phyloP scores from a whole-genome alignment of 2,888 invertebrate genomes.

The Cotesia congregata region DNA sequence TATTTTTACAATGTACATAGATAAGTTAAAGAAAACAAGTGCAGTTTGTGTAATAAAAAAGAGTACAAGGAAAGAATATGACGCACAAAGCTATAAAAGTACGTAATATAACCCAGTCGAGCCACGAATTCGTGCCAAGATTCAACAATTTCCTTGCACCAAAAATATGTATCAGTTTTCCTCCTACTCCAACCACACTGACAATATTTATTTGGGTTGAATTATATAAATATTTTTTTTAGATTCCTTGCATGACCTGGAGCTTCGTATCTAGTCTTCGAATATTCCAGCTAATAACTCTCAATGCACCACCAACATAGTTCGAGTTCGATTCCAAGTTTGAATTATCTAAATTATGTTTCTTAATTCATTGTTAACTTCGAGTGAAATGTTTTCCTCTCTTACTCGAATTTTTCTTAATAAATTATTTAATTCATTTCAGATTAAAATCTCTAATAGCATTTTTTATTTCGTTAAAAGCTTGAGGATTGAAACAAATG shows the following conservation, averaged over 20 bases:
- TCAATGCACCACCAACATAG: too few relatives aligned
- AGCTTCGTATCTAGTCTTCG: background rate
- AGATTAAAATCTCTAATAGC: too few relatives aligned
- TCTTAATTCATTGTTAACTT: too few relatives aligned
- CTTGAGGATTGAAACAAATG: too few relatives aligned
- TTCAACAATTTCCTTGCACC: conserved; percentile 53
- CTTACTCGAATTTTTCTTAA: too few relatives aligned
- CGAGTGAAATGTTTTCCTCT: too few relatives aligned
- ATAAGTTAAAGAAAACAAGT: background rate
- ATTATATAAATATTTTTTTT: conserved; percentile 53
- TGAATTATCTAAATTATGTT: too few relatives aligned
- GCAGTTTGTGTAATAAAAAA: background rate
- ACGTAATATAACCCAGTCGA: conserved; percentile 21
- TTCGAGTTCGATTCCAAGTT: too few relatives aligned
- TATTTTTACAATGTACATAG: background rate
- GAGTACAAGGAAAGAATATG: background rate
- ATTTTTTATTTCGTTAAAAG: too few relatives aligned
- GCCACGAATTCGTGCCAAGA: conserved; percentile 62
- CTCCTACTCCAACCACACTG: conserved; percentile 42
- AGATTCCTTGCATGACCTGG: conserved; percentile 14
- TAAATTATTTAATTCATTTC: too few relatives aligned
- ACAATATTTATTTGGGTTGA: conserved; percentile 56
- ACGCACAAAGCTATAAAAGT: background rate
- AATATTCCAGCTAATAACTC: background rate
- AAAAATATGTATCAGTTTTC: conserved; percentile 39